Evolutionary conservation across 2,888 invertebrate species (phyloP), one percentile per base, ranked within the genome.

Genomic region (Brenthis daphne): DNA sequence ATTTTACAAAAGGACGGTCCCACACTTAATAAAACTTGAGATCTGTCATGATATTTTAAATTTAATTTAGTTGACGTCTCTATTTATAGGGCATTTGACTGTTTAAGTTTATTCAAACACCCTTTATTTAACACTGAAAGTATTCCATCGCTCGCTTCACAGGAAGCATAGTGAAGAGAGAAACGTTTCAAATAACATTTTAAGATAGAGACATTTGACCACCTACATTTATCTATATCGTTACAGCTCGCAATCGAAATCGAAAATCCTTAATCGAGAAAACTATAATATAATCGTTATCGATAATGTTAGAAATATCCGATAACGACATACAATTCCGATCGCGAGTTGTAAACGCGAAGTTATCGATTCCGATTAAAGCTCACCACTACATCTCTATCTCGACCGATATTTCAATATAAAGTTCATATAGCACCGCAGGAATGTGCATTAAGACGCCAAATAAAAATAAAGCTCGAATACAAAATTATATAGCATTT

Each of bases 361-460:
- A 57, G 33, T 57, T 57, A 20, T 43, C 56, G 57, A 57, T 57
- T 20, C 58, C 33, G 8, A 56, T 14, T 20, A 33, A 65, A 57
- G 53, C 65, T 50, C 60, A 54, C 29, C 47, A 64, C 20, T 4
- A 12, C 24, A 33, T 64, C 63, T 72, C 63, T 56, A 68, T 65
- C 57, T 56, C 54, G 24, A 64, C 51, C 64, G 63, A 66, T 47
- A 24, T 63, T 60, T 54, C 57, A 51, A 61, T 57, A 64, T 57
- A 48, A 58, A 33, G n/a, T 60, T 50, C 11, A n/a, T 53, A 60
- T 74, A 95, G 94, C 94, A 94, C 94, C 94, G 93, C 94, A 94
- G 94, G 94, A 95, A 94, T 94, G 94, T 93, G 93, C 93, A 92
- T 84, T 86, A 83, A 87, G 84, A 86, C 79, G 82, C 79, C 55